Evolutionary conservation across 2,888 invertebrate species (phyloP).

Genomic region (Glaucopsyche alexis): DNA sequence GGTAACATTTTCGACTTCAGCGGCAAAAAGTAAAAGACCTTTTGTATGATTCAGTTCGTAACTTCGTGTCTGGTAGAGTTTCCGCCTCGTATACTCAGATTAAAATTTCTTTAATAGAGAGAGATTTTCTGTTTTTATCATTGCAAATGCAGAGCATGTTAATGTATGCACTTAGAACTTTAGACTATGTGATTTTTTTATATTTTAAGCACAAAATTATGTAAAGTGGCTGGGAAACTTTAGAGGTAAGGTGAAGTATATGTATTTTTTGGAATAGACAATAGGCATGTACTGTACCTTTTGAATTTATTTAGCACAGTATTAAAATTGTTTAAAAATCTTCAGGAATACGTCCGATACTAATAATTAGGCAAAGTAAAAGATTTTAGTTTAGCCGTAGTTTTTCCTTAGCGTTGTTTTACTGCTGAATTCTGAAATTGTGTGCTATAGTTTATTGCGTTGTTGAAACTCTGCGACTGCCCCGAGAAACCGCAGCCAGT

Average conservation of each 20-base stretch:
- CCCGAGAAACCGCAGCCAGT: conserved; percentile 43
- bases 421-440: conserved; percentile 41
- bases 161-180: neutral
- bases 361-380: too few species aligned
- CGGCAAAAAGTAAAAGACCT: conserved; percentile 28
- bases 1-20: conserved; percentile 30
- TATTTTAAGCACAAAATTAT: neutral
- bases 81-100: conserved; percentile 42
- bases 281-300: too few species aligned
- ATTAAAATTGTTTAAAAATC: too few species aligned
- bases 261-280: too few species aligned
- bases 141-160: neutral
- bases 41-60: conserved; percentile 50
- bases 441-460: conserved; percentile 48
- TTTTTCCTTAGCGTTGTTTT: conserved; percentile 41
- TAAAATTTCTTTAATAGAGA: conserved; percentile 37
- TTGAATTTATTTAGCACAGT: too few species aligned
- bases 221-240: neutral
- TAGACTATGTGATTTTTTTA: neutral
- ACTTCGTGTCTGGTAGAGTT: conserved; percentile 44
- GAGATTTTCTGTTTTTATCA: neutral
- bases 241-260: too few species aligned
- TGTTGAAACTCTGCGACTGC: conserved; percentile 53
- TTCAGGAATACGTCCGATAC: too few species aligned
- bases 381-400: too few species aligned